These are phyloP conservation scores for Simalia tracyae DNA, from an alignment of 2,797 vertebrate genomes.

Conservation along the genomic window DNA sequence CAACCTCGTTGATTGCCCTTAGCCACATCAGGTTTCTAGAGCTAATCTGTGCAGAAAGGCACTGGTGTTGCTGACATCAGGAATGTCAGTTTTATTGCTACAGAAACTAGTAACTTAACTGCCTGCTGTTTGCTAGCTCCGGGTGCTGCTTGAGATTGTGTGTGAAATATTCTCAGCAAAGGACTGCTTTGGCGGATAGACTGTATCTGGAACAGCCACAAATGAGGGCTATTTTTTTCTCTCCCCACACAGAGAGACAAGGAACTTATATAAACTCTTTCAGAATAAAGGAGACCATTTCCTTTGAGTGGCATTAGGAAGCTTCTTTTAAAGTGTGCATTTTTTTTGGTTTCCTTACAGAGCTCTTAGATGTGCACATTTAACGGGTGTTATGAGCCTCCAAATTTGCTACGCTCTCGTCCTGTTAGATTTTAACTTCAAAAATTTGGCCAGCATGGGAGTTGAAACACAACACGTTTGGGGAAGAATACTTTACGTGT, in stretches of 20 bases:
- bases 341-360: neutral
- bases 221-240: neutral
- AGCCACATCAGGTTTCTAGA: constrained; percentile 5
- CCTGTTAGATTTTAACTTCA: neutral
- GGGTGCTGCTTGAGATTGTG: neutral
- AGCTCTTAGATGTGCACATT: neutral
- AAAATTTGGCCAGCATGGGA: neutral
- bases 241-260: neutral
- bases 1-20: constrained; percentile 30
- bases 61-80: constrained; percentile 10
- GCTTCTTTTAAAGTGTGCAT: neutral
- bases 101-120: constrained; percentile 30
- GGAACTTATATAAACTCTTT: neutral
- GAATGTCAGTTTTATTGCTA: constrained; percentile 31
- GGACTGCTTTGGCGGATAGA: constrained; percentile 10
- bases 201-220: neutral
- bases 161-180: constrained; percentile 36
- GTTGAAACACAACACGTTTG: neutral
- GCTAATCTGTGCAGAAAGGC: constrained; percentile 42
- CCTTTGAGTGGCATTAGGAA: neutral
- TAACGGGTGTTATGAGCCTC: neutral
- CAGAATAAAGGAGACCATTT: neutral
- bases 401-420: neutral
- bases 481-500: neutral
- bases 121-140: constrained; percentile 15